Conservation (phyloP, 2,797 vertebrate genomes). For the Gambelia wislizenii region DNA sequence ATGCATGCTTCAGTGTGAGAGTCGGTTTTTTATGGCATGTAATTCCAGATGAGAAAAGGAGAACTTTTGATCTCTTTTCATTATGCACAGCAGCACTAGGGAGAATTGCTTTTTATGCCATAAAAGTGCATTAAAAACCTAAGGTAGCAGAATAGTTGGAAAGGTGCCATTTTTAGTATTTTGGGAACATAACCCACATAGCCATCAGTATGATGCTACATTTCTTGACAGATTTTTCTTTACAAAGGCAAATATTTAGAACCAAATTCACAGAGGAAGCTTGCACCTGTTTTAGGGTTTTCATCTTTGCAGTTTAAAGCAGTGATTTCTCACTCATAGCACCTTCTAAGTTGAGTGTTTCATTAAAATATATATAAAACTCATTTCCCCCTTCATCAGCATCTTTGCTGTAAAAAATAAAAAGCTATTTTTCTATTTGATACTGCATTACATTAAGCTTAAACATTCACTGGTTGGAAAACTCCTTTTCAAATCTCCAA, state of each 20-base stretch:
- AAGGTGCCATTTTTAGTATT: conserved; percentile 49
- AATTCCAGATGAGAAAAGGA: background rate
- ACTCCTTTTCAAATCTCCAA: conserved; percentile 70
- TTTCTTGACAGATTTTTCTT: conserved; percentile 54
- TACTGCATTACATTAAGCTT: conserved; percentile 76
- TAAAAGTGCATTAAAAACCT: background rate
- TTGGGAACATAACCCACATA: conserved; percentile 81
- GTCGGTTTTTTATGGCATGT: background rate
- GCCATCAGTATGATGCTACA: conserved; percentile 69
- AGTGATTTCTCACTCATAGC: conserved; percentile 73
- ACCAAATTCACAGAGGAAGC: conserved; percentile 70
- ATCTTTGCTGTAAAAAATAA: conserved; percentile 75
- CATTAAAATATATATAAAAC: conserved; percentile 69
- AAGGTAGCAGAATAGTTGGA: conserved; percentile 25
- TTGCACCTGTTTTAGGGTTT: conserved; percentile 68
- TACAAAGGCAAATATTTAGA: conserved; percentile 71
- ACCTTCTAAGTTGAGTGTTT: conserved; percentile 80
- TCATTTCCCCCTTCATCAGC: conserved; percentile 68
- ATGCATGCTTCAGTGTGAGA: background rate
- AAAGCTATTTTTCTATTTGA: conserved; percentile 75
- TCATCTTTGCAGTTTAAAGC: conserved; percentile 67
- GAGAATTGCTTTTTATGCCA: background rate
- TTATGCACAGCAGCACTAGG: background rate
- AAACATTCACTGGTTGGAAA: conserved; percentile 75
- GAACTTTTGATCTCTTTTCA: background rate